Base-by-base conservation (phyloP, 2,113 vertebrate genomes). In the Cepphus grylle region DNA sequence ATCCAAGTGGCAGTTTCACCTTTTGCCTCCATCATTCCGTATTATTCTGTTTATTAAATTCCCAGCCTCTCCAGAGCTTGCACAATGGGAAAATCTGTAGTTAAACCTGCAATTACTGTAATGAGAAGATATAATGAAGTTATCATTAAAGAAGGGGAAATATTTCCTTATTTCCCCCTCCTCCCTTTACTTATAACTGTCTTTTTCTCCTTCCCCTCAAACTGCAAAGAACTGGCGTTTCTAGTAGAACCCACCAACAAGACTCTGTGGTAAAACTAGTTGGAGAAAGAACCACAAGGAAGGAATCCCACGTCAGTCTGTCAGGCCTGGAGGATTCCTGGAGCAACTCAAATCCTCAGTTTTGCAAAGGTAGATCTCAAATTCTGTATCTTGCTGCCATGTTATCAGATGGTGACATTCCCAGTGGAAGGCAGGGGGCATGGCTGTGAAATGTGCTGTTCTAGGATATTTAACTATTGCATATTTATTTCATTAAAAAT, bases 41-140 rank as follows among this genome's bases (percentile, higher is more conserved):
- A 90, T 96, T 97, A 91, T 96, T 94, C 80, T 85, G 73, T 96
- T 97, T 97, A 95, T 97, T 97, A 92, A 79, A 84, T 95, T 95
- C 70, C 81, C 81, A 90, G 14, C 47, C 84, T 93, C 86, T 87
- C 73, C 36, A 69, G 72, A 95, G 61, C 25, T 66, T 52, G 42
- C 90, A 91, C 78, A 79, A 94, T 84, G 56, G 78, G 76, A 83
- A 78, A 90, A 96, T 83, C 74, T 66, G 93, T 69, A 89, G 69
- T 94, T 96, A 97, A 95, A 63, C 49, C 88, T 96, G 88, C 67
- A 96, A 61, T 97, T 96, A 96, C 49, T 66, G 25, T 97, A 96
- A 98, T 94, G 67, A 96, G 93, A 70, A 92, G 71, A 94, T 90
- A 83, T 74, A 96, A 96, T 77, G 90, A 92, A 94, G 52, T 69